Evolutionary conservation across 1,140 invertebrate species (phyloP), one percentile per base, ranked within the genome.

Genomic region (Homarus americanus): DNA sequence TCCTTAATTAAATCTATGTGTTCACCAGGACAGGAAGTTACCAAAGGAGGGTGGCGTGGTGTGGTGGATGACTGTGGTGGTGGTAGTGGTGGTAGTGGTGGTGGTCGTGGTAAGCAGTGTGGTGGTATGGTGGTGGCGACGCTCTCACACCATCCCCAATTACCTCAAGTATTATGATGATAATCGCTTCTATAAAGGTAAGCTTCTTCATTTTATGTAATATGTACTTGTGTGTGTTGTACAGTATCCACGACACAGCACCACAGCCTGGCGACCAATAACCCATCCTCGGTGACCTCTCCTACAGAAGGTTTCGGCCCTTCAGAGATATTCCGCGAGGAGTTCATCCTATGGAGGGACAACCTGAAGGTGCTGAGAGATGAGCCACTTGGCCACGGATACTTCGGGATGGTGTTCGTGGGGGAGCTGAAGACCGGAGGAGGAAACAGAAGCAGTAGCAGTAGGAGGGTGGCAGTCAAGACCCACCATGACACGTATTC

Each of bases 391-490:
- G 85, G 85, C 20, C 34, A 78, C 17, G 85, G 85, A 2, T 40
- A 53, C 85, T 87, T 76, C 85, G 75, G 85, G 3, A 78, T 40
- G 73, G 85, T 87, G 15, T n/a, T 76, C 4, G 15, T 2, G 32
- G 85, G 85, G 36, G 85, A 87, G 34, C 75, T 87, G 73, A 44
- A 15, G 49, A 44, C 5, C 5, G 44, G 3, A 5, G 84, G 84
- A 1, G n/a, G n/a, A n/a, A 34, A 32, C 5, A n/a, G 41, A 49
- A 7, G 5, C 44, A 12, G n/a, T 5, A 24, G 10, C 17, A 32
- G n/a, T 1, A 87, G 12, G 73, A 78, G 69, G 34, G 87, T 89
- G 24, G 87, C 87, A 17, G 87, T 89, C 15, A 89, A 89, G 69
- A 89, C 87, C 0, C 87, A 72, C 87, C 44, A n/a, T 2, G 79